Percentiles rank a stretch among this genome's conserved stretches.
phyloP scores from a whole-genome alignment of 2,888 invertebrate species.

The Dynastes maya region DNA sequence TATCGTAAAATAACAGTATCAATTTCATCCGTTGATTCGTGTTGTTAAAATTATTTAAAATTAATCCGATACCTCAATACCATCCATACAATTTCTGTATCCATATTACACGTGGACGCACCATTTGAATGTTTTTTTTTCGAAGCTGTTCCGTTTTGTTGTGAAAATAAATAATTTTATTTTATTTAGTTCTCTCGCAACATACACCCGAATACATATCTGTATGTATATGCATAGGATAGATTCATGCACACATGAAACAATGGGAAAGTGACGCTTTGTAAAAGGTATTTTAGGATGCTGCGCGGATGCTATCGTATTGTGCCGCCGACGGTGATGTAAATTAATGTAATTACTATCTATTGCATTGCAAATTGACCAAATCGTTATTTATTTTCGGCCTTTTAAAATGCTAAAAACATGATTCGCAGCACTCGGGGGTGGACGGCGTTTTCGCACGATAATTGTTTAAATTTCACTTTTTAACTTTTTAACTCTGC shows the following conservation, averaged over 20 bases:
- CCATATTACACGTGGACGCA: neutral
- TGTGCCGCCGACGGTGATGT: constrained; percentile 29
- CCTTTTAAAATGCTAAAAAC: constrained; percentile 43
- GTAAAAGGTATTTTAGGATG: too few relatives aligned
- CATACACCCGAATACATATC: too few relatives aligned
- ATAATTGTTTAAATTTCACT: constrained; percentile 45
- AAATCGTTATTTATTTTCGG: constrained; percentile 48
- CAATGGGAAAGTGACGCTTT: too few relatives aligned
- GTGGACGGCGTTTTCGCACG: neutral
- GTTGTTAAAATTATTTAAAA: constrained; percentile 27
- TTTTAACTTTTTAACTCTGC: constrained; percentile 7
- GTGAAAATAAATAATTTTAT: constrained; percentile 46
- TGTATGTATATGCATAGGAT: too few relatives aligned
- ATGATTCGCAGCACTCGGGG: constrained; percentile 27
- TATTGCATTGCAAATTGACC: constrained; percentile 50
- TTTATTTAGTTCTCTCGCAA: constrained; percentile 2
- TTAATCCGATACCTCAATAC: constrained; percentile 9
- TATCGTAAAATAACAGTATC: constrained; percentile 19
- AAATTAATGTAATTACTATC: constrained; percentile 51
- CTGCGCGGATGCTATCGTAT: neutral
- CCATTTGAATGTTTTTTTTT: constrained; percentile 20
- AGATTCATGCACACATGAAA: neutral
- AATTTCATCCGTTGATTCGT: neutral
- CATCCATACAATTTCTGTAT: neutral
- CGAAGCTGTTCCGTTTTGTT: neutral